A percentile compares a stretch with the other conserved stretches of the same genome.
These are phyloP conservation scores for Acanthococcus lagerstroemiae DNA, from an alignment of 2,888 invertebrate genomes.

Conservation along the genomic window DNA sequence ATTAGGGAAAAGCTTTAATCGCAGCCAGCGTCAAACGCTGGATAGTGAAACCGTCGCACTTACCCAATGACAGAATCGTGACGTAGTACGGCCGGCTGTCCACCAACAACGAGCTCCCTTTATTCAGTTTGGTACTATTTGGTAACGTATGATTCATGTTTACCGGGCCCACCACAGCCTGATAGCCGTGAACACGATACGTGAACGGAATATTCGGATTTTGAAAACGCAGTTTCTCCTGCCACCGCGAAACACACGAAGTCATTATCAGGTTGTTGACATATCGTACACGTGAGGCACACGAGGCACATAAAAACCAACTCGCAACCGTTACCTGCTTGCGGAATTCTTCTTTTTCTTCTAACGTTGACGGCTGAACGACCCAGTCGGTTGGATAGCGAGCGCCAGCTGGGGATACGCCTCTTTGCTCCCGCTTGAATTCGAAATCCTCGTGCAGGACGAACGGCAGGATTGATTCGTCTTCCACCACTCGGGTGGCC, in stretches of 20 bases:
- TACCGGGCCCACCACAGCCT: slow-evolving; percentile 70
- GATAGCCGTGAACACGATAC: slow-evolving; percentile 76
- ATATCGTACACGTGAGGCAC: background rate
- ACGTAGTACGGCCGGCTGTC: slow-evolving; percentile 81
- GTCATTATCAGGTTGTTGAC: background rate
- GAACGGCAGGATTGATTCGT: slow-evolving; percentile 36
- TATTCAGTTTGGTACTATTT: slow-evolving; percentile 49
- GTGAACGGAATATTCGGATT: slow-evolving; percentile 87
- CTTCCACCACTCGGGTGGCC: slow-evolving; percentile 33
- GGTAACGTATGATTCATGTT: slow-evolving; percentile 62
- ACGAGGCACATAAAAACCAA: background rate
- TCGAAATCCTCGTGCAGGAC: slow-evolving; percentile 37
- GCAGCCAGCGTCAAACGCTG: background rate
- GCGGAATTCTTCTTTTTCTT: slow-evolving; percentile 67
- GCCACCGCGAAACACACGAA: slow-evolving; percentile 42
- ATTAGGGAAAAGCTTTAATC: background rate
- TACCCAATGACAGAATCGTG: slow-evolving; percentile 69
- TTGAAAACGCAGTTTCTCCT: slow-evolving; percentile 75
- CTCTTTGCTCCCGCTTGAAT: slow-evolving; percentile 36
- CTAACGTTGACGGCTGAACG: slow-evolving; percentile 63
- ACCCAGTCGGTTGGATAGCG: slow-evolving; percentile 38
- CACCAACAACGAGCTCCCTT: slow-evolving; percentile 73
- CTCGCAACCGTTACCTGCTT: slow-evolving; percentile 36
- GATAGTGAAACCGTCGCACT: slow-evolving; percentile 31
- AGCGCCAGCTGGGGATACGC: slow-evolving; percentile 17